phyloP scores from a whole-genome alignment of 2,888 invertebrate genomes.

The Eretmocerus hayati region DNA sequence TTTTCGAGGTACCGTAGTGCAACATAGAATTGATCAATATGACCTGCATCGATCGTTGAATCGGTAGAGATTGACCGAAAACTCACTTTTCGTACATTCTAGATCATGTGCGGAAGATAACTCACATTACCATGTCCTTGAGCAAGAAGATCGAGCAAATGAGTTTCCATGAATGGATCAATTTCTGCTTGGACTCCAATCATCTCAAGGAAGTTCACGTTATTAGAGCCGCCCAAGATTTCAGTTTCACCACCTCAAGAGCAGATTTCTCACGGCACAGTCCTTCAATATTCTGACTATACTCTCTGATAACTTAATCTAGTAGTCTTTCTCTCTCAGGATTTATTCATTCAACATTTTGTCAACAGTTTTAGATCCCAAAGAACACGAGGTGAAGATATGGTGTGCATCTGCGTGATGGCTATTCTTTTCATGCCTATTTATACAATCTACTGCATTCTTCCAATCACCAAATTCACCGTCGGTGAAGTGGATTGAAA shows the following conservation, averaged over 20 bases:
- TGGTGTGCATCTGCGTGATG: too few species aligned
- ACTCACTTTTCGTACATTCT: neutral
- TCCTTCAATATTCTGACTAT: conserved; percentile 28
- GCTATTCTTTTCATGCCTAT: too few species aligned
- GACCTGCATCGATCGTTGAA: conserved; percentile 6
- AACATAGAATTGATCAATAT: conserved; percentile 21
- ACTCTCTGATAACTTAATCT: conserved; percentile 28
- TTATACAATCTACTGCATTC: too few species aligned
- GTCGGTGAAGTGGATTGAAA: too few species aligned
- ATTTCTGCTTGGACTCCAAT: conserved; percentile 26
- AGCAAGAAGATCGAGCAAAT: conserved; percentile 6
- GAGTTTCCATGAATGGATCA: conserved; percentile 11
- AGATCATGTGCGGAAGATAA: conserved; percentile 1
- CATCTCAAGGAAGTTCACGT: conserved; percentile 32
- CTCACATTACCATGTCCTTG: conserved; percentile 6
- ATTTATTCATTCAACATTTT: conserved; percentile 10
- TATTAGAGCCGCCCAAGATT: conserved; percentile 25
- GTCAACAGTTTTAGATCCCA: too few species aligned
- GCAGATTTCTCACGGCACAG: conserved; percentile 26
- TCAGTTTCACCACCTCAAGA: conserved; percentile 30
- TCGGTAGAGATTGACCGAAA: neutral
- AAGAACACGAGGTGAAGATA: too few species aligned
- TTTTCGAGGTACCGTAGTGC: conserved; percentile 18
- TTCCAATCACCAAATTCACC: too few species aligned
- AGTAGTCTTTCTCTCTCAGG: conserved; percentile 25